These are phyloP conservation scores for Linnaemya tessellans DNA, from an alignment of 2,888 invertebrate species.

Conservation along the genomic window DNA sequence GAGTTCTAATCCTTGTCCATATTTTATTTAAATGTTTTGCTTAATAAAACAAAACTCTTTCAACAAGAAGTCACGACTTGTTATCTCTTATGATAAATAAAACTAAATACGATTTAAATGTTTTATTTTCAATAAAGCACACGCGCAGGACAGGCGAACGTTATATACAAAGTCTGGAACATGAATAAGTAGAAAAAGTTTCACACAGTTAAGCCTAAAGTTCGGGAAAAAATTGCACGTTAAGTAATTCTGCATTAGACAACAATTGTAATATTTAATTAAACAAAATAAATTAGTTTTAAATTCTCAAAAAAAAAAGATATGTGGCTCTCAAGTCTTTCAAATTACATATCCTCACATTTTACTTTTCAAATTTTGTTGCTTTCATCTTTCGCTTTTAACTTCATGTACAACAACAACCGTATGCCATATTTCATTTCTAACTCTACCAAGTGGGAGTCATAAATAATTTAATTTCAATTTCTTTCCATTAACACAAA, in stretches of 20 bases:
- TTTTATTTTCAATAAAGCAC: slow-evolving; percentile 24
- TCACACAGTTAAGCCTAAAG: slow-evolving; percentile 9
- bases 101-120: slow-evolving; percentile 31
- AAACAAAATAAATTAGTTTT: not conserved
- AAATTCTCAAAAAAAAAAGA: no score
- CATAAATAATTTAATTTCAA: slow-evolving; percentile 51
- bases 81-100: slow-evolving; percentile 10
- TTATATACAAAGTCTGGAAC: slow-evolving; percentile 15
- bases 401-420: not conserved
- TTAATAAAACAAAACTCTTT: slow-evolving; percentile 10
- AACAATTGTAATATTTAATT: not conserved
- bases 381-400: not conserved
- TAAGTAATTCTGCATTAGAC: not conserved
- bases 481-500: slow-evolving; percentile 23
- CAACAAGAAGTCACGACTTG: slow-evolving; percentile 58
- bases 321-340: not conserved
- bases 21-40: not conserved
- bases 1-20: slow-evolving; percentile 16
- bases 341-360: not conserved
- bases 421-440: not conserved
- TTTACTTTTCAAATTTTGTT: not conserved
- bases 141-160: slow-evolving; percentile 48
- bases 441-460: slow-evolving; percentile 43
- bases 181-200: not conserved
- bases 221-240: slow-evolving; percentile 6